These are phyloP conservation scores for Hestina assimilis DNA, from an alignment of 1,140 invertebrate species.

Conservation along the genomic window DNA sequence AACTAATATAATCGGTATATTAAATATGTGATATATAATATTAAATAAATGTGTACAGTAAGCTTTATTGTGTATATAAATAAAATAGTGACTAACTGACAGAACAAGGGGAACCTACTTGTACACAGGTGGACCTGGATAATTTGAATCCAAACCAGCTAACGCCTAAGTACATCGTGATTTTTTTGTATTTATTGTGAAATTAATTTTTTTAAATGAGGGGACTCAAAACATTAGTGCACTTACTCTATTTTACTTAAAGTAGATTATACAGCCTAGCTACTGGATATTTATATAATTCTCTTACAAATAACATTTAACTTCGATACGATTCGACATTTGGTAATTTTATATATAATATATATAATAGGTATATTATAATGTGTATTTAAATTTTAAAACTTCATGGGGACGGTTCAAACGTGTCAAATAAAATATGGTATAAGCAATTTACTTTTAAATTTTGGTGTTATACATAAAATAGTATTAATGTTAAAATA, in stretches of 20 bases:
- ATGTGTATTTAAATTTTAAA: conserved; percentile 37
- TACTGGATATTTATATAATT: conserved; percentile 9
- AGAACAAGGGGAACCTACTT: no score
- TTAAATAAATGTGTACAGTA: no score
- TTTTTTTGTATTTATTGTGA: no score
- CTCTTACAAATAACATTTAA: conserved; percentile 12
- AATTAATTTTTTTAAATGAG: no score
- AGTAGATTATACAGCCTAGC: neutral
- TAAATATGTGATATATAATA: no score
- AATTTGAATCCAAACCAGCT: no score
- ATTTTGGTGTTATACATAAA: conserved; percentile 6
- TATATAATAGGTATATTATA: conserved; percentile 1
- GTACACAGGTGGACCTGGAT: no score
- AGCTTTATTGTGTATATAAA: no score
- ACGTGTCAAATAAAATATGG: conserved; percentile 52
- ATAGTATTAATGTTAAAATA: neutral
- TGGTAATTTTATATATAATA: conserved; percentile 2
- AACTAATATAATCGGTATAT: no score
- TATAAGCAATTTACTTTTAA: conserved; percentile 12
- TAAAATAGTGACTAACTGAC: no score
- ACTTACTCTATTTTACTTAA: neutral
- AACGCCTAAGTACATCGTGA: no score
- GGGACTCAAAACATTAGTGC: neutral
- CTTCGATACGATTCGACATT: conserved; percentile 9
- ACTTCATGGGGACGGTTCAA: conserved; percentile 65